Evolutionary conservation across 2,797 vertebrate species (phyloP).

Genomic region (Sternotherus odoratus): DNA sequence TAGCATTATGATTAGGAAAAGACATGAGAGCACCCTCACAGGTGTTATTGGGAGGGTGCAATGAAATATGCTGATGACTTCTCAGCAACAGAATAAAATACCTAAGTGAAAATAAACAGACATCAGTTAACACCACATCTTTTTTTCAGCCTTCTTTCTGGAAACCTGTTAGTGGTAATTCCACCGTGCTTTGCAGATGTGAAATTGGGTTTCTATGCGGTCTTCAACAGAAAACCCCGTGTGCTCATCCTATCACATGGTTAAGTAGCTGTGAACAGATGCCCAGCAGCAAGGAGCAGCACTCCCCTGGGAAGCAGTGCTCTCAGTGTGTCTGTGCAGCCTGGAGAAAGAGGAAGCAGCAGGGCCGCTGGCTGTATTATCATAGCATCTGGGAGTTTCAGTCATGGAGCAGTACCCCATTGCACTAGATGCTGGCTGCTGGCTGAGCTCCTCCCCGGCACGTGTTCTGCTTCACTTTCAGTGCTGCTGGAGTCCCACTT

Average conservation of each 20-base stretch:
- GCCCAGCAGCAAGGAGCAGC: background rate
- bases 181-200: background rate
- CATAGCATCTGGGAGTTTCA: no score
- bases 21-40: background rate
- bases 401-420: no score
- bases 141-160: background rate
- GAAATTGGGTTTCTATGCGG: background rate
- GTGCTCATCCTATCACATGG: fast-evolving
- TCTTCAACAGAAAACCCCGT: fast-evolving
- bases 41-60: background rate
- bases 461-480: no score
- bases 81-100: background rate
- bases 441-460: no score
- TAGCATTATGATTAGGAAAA: background rate
- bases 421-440: no score
- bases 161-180: background rate
- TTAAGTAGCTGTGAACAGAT: fast-evolving
- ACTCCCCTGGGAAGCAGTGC: no score
- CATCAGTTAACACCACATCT: background rate
- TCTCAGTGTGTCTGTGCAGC: no score
- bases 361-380: no score
- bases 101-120: background rate
- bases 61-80: background rate
- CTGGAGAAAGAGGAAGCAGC: no score
- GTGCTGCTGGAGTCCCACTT: no score